Evolutionary conservation across 2,888 invertebrate species (phyloP).

Genomic region (Listrodromus nycthemerus): DNA sequence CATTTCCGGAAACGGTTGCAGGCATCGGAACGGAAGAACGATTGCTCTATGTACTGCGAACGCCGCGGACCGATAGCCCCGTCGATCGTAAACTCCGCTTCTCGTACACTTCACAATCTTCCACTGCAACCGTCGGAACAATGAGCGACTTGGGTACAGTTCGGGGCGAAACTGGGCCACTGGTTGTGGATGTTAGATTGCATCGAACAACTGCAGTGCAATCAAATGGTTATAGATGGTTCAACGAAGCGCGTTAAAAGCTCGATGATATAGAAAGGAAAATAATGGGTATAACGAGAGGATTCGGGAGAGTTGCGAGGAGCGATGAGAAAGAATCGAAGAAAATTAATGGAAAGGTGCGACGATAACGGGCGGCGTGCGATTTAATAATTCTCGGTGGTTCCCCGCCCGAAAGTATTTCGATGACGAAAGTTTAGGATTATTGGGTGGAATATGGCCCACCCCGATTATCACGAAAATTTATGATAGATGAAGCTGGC

Average conservation of each 20-base stretch:
- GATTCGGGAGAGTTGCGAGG: background rate
- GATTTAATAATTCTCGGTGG: background rate
- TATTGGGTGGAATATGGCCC: background rate
- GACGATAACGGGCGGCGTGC: background rate
- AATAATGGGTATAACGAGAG: conserved; percentile 13
- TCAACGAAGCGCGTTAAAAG: conserved; percentile 20
- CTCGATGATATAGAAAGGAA: conserved; percentile 22
- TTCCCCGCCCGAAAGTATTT: background rate
- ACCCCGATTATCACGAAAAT: background rate
- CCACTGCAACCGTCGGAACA: background rate
- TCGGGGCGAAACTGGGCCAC: conserved; percentile 7
- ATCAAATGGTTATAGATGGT: conserved; percentile 1
- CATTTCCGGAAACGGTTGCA: background rate
- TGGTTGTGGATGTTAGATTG: background rate
- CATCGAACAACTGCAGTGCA: conserved; percentile 25
- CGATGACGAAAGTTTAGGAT: background rate
- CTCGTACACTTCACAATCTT: background rate
- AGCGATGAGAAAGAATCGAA: background rate
- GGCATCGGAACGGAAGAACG: background rate
- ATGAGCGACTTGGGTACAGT: conserved; percentile 1
- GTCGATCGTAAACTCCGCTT: background rate
- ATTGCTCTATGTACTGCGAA: background rate
- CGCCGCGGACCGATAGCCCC: background rate
- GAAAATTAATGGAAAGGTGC: conserved; percentile 1
- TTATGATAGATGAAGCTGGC: background rate